Base-by-base conservation (phyloP, 2,888 invertebrate species). In the Parthenolecanium corni region DNA sequence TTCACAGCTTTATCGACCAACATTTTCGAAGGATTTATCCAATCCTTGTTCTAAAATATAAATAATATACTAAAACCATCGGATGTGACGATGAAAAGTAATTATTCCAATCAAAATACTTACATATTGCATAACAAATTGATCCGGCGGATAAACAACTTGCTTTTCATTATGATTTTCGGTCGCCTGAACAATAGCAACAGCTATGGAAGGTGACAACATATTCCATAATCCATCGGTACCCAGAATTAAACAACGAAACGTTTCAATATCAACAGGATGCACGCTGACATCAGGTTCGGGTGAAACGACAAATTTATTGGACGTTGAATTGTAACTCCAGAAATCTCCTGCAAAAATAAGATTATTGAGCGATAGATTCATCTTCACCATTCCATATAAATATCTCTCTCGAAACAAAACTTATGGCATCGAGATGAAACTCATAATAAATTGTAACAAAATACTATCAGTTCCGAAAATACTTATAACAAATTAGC, bases 221-320 rank as follows among this genome's bases (percentile, higher is more conserved):
- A 97, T 93, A 75, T 98, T 97, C 88, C 93, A 97, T 38, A 97
- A 76, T 0, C 97, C 97, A 74, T 98, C 97, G 0, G 95, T 94
- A 62, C 94, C 96, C 70, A 97, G 86, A 68, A 97, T 87, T 46
- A 97, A 78, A 77, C 95, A 97, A 69, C 88, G 75, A 66, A 77
- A 77, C 24, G 77, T 71, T 47, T 72, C 71, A 14, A 89, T 81
- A 74, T 92, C 86, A 68, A 93, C 86, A 66, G 83, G 80, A 65
- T 89, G 77, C 1, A 94, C 92, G 65, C 83, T 82, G 12, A 95
- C 90, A 77, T 98, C 97, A 0, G 97, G 97, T 74, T 92, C 92
- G 0, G 97, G 97, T 31, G 94, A 94, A n/a, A 98, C 96, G 18
- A 95, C 87, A 76, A 93, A 98, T 73, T 89, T 86, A 73, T 93